These are phyloP conservation scores for Morinoia aosen DNA, from an alignment of 2,888 invertebrate genomes.

Conservation along the genomic window DNA sequence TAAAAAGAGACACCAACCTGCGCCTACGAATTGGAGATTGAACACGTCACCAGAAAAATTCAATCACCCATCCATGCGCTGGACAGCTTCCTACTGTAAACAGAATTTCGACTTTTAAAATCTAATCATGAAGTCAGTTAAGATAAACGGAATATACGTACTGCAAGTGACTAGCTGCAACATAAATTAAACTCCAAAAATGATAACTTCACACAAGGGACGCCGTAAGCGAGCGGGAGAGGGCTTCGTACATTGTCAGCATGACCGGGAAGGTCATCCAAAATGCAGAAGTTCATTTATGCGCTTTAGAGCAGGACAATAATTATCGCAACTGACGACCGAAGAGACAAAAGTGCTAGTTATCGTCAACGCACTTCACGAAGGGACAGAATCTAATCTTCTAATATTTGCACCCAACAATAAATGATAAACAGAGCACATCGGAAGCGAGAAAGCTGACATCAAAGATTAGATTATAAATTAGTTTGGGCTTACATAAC, in stretches of 20 bases:
- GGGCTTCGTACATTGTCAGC: neutral
- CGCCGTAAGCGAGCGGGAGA: neutral
- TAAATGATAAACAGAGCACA: neutral
- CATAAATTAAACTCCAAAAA: neutral
- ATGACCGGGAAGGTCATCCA: neutral
- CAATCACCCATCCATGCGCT: neutral
- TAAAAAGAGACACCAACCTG: neutral
- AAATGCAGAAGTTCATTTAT: neutral
- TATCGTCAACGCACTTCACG: neutral
- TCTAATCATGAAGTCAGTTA: neutral
- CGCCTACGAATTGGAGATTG: neutral
- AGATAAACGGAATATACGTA: neutral
- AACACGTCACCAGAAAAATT: neutral
- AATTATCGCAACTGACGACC: neutral
- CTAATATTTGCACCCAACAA: neutral
- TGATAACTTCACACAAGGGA: neutral
- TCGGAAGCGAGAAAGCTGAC: neutral
- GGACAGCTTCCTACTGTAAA: neutral
- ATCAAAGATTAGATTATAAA: too few species aligned
- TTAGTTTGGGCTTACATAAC: too few species aligned
- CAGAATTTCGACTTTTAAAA: neutral
- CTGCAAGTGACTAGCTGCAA: neutral
- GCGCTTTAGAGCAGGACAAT: neutral
- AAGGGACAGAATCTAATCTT: neutral
- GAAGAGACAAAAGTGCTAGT: neutral